phyloP scores from a whole-genome alignment of 2,888 invertebrate genomes.

The Pachymerium ferrugineum region DNA sequence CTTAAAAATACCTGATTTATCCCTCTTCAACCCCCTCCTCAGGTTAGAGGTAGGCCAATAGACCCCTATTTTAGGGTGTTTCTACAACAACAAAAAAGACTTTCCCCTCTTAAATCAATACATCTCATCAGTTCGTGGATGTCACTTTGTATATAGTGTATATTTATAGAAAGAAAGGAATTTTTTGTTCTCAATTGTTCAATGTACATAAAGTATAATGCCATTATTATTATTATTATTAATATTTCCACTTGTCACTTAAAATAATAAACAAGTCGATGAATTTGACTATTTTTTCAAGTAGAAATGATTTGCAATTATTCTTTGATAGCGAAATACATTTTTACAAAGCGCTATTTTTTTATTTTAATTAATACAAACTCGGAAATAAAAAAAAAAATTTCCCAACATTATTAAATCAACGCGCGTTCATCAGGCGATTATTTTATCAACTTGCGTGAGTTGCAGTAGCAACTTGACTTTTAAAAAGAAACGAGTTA shows the following conservation, averaged over 20 bases:
- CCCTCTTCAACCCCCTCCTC: not conserved
- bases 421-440: too few relatives aligned
- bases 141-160: constrained; percentile 30
- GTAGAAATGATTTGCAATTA: constrained; percentile 28
- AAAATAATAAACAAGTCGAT: constrained; percentile 31
- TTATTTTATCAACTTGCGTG: not conserved
- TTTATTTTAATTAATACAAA: too few relatives aligned
- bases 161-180: constrained; percentile 25
- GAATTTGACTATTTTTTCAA: constrained; percentile 31
- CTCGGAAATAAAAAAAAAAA: not conserved
- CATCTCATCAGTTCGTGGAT: constrained; percentile 22
- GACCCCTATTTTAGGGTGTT: not conserved
- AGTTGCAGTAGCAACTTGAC: not conserved
- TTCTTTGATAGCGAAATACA: too few relatives aligned
- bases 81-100: not conserved
- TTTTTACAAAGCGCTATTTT: too few relatives aligned
- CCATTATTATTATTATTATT: constrained; percentile 30
- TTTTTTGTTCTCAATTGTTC: constrained; percentile 25
- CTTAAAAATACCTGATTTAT: constrained; percentile 23
- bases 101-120: not conserved
- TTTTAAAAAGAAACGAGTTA: not conserved
- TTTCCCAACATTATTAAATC: too few relatives aligned
- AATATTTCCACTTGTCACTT: constrained; percentile 32
- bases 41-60: constrained; percentile 15
- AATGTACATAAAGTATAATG: constrained; percentile 29